Conservation (phyloP, 1,140 invertebrate genomes). For the Hypothenemus hampei region DNA sequence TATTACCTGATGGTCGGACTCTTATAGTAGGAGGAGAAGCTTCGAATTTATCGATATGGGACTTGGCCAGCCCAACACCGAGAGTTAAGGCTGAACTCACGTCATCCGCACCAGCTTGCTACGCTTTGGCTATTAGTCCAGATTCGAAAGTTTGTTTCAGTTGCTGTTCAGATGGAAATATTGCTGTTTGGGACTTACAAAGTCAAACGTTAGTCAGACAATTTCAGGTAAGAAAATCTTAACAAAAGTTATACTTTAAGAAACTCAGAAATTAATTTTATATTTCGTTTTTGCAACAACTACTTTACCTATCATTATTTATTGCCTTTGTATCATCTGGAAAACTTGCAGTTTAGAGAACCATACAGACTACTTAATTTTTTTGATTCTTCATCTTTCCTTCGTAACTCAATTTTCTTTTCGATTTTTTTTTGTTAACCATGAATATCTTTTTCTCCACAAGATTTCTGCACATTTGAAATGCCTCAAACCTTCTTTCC, state of each 20-base stretch:
- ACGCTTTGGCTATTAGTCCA: constrained; percentile 83
- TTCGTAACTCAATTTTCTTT: too few species aligned
- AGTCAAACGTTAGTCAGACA: constrained; percentile 90
- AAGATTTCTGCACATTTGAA: too few species aligned
- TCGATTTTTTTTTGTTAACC: too few species aligned
- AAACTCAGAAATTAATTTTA: too few species aligned
- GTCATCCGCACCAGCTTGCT: constrained; percentile 88
- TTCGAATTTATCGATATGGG: constrained; percentile 85
- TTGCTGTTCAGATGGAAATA: constrained; percentile 95
- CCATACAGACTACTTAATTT: too few species aligned
- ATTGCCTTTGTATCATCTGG: too few species aligned
- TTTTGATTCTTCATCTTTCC: too few species aligned
- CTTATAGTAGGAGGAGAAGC: constrained; percentile 91
- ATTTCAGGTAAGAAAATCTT: constrained; percentile 66
- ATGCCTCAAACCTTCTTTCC: too few species aligned
- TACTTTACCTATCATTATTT: not conserved
- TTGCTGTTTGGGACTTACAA: constrained; percentile 94
- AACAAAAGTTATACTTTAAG: too few species aligned
- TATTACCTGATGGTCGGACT: constrained; percentile 84
- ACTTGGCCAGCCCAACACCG: constrained; percentile 80
- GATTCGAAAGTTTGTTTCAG: constrained; percentile 94
- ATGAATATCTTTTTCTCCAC: too few species aligned
- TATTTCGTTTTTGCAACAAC: not conserved
- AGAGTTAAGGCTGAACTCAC: constrained; percentile 90
- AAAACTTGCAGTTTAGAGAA: too few species aligned